Evolutionary conservation across 1,140 invertebrate species (phyloP), one percentile per base, ranked within the genome.

Genomic region (Drosophila nigrodunni): DNA sequence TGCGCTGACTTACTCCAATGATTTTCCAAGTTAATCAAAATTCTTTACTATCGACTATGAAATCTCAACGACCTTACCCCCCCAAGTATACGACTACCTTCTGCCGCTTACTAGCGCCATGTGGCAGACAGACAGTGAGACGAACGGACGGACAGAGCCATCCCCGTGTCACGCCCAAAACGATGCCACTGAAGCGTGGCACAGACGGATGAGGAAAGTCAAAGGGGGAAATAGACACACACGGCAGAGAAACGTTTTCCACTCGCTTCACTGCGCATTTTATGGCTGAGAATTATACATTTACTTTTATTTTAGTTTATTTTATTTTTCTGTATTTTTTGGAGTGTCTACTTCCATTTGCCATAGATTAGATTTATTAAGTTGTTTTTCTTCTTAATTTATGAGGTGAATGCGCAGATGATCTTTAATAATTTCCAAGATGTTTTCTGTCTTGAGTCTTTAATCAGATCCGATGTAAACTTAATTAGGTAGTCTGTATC

Each of bases 11-110:
- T 88, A 88, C 77, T 83, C 77, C 83, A 88, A 72, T 89, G 83
- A 87, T 87, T 87, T 87, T 88, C 80, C 83, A 89, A 89, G 83
- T 88, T 88, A 88, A 88, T 88, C 83, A 88, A 88, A 88, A 88
- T 88, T 88, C 83, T 88, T 88, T 74, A 60, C 85, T 89, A 87
- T 88, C 83, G 69, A 68, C 80, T 66, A 80, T 77, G 85, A 87
- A 87, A 89, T 87, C 83, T 87, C 80, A 75, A 87, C 85, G 83
- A 88, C 85, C 83, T 88, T 88, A 82, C 80, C 66, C 46, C 46
- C 39, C 43, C 64, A 13, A 15, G 52, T 30, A 37, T 39, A 30
- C 25, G 25, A 30, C 25, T 30, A 41, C 44, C 15, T 35, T 64
- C 47, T 64, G 18, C 61, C 39, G n/a, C 21, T 21, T 47, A 62